A percentile compares a stretch with the other conserved stretches of the same genome.
These are phyloP conservation scores for Callaeas wilsoni DNA, from an alignment of 2,113 vertebrate genomes.

Conservation along the genomic window DNA sequence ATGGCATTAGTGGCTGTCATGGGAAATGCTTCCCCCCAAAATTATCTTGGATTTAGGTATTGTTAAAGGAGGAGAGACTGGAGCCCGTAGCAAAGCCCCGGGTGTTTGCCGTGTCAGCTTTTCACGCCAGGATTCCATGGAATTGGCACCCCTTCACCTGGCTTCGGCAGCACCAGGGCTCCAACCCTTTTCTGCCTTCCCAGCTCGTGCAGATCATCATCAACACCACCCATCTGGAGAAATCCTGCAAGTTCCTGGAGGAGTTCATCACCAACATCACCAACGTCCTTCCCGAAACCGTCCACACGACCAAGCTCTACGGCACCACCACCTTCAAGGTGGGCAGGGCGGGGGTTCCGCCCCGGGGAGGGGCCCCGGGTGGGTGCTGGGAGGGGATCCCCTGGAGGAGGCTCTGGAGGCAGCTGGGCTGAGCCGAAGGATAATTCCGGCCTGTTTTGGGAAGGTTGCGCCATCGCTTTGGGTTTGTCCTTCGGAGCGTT, in stretches of 20 bases:
- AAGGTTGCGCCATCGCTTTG: not conserved
- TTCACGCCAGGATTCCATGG: not conserved
- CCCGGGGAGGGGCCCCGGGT: rapidly evolving
- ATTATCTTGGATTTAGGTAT: conserved; percentile 3
- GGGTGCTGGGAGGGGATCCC: not conserved
- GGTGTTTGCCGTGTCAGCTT: not conserved
- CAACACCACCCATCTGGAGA: conserved; percentile 95
- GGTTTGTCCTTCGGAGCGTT: not conserved
- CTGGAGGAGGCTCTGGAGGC: not conserved
- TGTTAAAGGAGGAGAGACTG: conserved; percentile 31
- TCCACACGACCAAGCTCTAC: conserved; percentile 92
- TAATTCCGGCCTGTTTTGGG: not conserved
- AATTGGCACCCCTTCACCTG: not conserved
- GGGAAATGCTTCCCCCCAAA: conserved; percentile 47
- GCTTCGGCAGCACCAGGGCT: not conserved
- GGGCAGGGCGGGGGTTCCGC: not conserved
- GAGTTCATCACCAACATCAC: conserved; percentile 99
- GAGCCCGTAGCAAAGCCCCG: not conserved
- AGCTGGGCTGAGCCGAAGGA: not conserved
- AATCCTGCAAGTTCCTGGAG: conserved; percentile 92
- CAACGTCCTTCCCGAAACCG: conserved; percentile 88
- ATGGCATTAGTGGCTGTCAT: conserved; percentile 57
- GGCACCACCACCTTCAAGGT: conserved; percentile 97
- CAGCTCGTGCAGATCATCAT: conserved; percentile 98
- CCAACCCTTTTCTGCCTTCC: not conserved